Conservation (phyloP, 2,888 invertebrate species). For the Melinaea menophilus region DNA sequence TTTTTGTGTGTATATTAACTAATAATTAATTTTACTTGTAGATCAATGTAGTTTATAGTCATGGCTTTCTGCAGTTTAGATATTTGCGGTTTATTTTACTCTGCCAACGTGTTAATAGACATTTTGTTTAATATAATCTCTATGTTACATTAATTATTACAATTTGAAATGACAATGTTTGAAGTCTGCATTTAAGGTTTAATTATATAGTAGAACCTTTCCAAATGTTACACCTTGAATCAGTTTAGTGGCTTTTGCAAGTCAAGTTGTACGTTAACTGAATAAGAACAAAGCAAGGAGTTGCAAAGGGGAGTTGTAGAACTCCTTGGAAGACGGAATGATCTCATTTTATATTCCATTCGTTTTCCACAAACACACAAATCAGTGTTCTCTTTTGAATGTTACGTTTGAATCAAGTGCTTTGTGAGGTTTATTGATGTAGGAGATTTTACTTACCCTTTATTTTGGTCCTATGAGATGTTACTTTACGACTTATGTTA, state of each 20-base stretch:
- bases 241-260: background rate
- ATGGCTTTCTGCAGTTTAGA: too few relatives aligned
- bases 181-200: background rate
- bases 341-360: constrained; percentile 66
- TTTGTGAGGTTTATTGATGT: constrained; percentile 1
- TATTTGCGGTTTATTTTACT: too few relatives aligned
- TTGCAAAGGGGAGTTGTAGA: constrained; percentile 16
- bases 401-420: constrained; percentile 30
- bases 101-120: too few relatives aligned
- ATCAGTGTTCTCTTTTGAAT: constrained; percentile 44
- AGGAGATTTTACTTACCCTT: background rate
- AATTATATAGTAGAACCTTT: background rate
- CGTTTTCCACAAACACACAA: constrained; percentile 57
- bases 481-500: too few relatives aligned
- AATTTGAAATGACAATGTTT: background rate
- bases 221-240: background rate
- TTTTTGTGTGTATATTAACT: too few relatives aligned
- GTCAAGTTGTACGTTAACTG: constrained; percentile 14
- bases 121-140: too few relatives aligned
- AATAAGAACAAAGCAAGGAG: constrained; percentile 18
- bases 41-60: too few relatives aligned
- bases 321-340: constrained; percentile 45
- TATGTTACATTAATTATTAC: background rate
- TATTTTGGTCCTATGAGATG: background rate
- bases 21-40: too few relatives aligned